Evolutionary conservation across 2,113 vertebrate species (phyloP).

Genomic region (human): GRCh38 chr6:163609501-163610000

Average conservation of each 20-base stretch:
- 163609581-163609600: slow-evolving; percentile 59
- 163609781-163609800: slow-evolving; percentile 28
- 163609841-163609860: not conserved
- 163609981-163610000: too few species aligned
- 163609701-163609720: slow-evolving; percentile 21
- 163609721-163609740: not conserved
- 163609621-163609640: slow-evolving; percentile 53
- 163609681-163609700: slow-evolving; percentile 21
- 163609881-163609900: not conserved
- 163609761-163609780: not conserved
- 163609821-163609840: slow-evolving; percentile 33
- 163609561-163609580: not conserved
- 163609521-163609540: slow-evolving; percentile 38
- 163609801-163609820: not conserved
- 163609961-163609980: too few species aligned
- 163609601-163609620: slow-evolving; percentile 56
- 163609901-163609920: not conserved
- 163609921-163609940: not conserved
- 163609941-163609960: too few species aligned
- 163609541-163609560: slow-evolving; percentile 47
- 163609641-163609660: slow-evolving; percentile 57
- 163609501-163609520: not conserved
- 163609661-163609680: slow-evolving; percentile 57
- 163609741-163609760: not conserved
- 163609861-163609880: not conserved